Base-by-base conservation (phyloP, 1,140 invertebrate genomes). In the Neodiprion virginianus region DNA sequence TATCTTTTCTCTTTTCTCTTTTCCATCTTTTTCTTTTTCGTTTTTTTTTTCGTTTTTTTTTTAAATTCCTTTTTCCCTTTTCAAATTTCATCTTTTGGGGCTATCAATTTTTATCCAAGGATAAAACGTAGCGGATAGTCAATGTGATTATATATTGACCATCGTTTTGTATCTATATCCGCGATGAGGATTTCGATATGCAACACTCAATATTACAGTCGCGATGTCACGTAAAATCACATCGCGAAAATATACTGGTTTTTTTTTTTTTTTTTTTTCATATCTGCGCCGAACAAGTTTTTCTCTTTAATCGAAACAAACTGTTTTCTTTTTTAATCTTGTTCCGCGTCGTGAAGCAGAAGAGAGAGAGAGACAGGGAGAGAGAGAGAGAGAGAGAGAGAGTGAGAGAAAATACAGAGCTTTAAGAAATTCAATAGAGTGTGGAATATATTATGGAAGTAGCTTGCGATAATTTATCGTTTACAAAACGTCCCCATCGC, bases 41-140 rank as follows among this genome's bases (percentile, higher is more conserved):
- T 74, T 23, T 53, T 23, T n/a, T 68, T 50, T 23, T 68, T n/a
- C n/a, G n/a, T 21, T 50, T 75, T 67, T 67, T 48, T 67, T 48
- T 17, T 72, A 65, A 70, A 23, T 70, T 74, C 69, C 61, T 69
- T 61, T 50, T 70, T 48, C 50, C 71, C 48, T 49, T 3, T 72
- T n/a, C 40, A 75, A 68, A 72, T 67, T 72, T 40, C 68, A 65
- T 40, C 28, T 40, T 40, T 40, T 40, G 0, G 71, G 69, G 17
- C 68, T 66, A 67, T 76, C 69, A 73, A 68, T 65, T 67, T 75
- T 76, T 50, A 74, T 72, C 74, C 50, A 67, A 76, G 67, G 79
- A 78, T 76, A 73, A 82, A 77, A 74, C 79, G 81, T 40, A 47
- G 12, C 21, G 49, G 48, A 17, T 14, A 14, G 14, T 69, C 12